Conservation (phyloP, 2,113 vertebrate species). For the Axis porcinus region DNA sequence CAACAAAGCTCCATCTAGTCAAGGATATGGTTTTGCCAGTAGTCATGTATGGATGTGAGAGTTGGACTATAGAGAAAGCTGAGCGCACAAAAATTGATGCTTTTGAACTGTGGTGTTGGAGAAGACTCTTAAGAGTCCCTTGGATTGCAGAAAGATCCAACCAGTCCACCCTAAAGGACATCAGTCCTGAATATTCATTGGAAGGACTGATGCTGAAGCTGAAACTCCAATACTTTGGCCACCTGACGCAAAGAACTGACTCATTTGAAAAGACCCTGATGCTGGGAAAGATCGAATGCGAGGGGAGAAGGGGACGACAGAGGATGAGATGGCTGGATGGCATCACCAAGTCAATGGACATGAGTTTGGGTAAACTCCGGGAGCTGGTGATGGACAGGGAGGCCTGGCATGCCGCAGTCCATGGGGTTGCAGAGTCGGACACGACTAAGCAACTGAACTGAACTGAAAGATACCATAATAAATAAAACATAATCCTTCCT, state of each 20-base stretch:
- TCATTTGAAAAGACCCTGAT: background rate
- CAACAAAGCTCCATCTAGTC: background rate
- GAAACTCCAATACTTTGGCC: background rate
- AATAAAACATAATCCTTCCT: background rate
- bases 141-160: background rate
- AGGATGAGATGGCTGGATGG: background rate
- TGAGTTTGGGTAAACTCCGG: background rate
- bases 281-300: background rate
- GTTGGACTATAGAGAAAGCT: background rate
- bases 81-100: background rate
- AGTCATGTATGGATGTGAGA: background rate
- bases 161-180: background rate
- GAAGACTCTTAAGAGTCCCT: background rate
- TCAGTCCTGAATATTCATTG: background rate
- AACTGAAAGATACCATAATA: background rate
- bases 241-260: background rate
- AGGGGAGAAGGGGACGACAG: background rate
- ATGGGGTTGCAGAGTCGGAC: background rate
- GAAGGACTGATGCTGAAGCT: background rate
- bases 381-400: background rate
- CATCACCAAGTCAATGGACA: background rate
- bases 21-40: background rate
- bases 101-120: background rate
- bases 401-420: background rate
- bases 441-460: background rate